phyloP scores from a whole-genome alignment of 2,797 vertebrate genomes.

The Molossus alvarezi region DNA sequence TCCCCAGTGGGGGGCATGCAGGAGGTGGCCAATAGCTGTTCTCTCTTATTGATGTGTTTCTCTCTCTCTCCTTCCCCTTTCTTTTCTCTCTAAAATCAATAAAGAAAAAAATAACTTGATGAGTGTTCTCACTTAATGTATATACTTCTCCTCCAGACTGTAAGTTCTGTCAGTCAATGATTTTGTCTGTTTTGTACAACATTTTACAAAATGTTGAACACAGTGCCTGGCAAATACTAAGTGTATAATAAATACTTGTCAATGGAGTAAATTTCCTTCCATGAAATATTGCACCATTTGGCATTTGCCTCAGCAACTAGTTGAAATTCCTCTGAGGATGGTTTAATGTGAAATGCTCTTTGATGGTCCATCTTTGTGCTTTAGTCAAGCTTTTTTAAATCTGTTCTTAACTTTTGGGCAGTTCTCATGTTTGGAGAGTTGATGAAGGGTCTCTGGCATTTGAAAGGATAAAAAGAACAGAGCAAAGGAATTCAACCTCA shows the following conservation, averaged over 20 bases:
- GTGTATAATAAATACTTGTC: slow-evolving; percentile 36
- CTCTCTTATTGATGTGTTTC: too few species aligned
- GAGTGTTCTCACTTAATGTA: neutral
- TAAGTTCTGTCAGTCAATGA: neutral
- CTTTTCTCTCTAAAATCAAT: too few species aligned
- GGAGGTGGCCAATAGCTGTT: too few species aligned
- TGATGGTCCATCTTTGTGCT: slow-evolving; percentile 1
- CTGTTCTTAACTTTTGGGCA: slow-evolving; percentile 51
- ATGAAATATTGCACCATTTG: neutral
- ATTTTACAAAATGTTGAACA: slow-evolving; percentile 1
- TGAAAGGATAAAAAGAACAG: slow-evolving; percentile 1
- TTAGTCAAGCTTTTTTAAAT: slow-evolving; percentile 50
- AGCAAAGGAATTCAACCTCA: slow-evolving; percentile 19
- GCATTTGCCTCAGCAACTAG: slow-evolving; percentile 5
- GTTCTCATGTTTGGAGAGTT: slow-evolving; percentile 11
- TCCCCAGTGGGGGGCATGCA: too few species aligned
- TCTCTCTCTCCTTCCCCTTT: too few species aligned
- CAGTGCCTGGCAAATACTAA: neutral
- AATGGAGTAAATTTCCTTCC: slow-evolving; percentile 10
- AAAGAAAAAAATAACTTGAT: neutral
- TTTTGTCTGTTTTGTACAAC: slow-evolving; percentile 24
- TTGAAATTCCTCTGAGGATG: slow-evolving; percentile 4
- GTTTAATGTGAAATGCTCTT: slow-evolving; percentile 37
- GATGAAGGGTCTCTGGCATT: neutral
- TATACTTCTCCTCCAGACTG: slow-evolving; percentile 38